Conservation (phyloP, 2,888 invertebrate species). For the Drosophila villosipedis region DNA sequence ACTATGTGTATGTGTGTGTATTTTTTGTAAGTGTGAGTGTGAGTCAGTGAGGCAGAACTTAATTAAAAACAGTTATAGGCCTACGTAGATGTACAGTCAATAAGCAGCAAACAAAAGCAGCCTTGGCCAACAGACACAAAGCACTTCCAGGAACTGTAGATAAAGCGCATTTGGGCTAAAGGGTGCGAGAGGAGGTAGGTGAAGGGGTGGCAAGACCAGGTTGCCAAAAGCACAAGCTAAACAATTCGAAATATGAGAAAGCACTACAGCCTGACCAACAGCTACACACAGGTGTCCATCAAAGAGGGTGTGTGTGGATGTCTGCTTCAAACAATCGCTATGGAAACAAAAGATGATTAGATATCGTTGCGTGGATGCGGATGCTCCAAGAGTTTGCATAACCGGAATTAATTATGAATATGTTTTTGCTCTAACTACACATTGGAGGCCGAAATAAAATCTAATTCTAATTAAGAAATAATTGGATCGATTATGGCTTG, state of each 20-base stretch:
- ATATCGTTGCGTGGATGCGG: background rate
- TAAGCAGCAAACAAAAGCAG: constrained; percentile 45
- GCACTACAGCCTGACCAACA: background rate
- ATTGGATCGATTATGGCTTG: background rate
- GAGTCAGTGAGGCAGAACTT: constrained; percentile 46
- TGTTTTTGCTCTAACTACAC: too few species aligned
- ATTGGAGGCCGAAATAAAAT: background rate
- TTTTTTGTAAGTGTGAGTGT: background rate
- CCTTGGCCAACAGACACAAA: constrained; percentile 33
- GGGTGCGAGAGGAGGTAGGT: background rate
- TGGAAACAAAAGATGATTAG: constrained; percentile 11
- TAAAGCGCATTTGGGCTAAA: background rate
- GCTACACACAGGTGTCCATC: background rate
- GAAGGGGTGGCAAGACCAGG: background rate
- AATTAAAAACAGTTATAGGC: constrained; percentile 60
- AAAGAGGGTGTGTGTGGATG: background rate
- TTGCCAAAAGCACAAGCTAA: constrained; percentile 27
- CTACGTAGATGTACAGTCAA: constrained; percentile 38
- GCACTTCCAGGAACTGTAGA: constrained; percentile 3
- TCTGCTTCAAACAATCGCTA: constrained; percentile 4
- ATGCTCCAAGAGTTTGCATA: background rate
- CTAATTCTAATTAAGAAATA: background rate
- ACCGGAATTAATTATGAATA: background rate
- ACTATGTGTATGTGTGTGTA: background rate
- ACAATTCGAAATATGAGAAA: constrained; percentile 18